Percentiles rank a stretch among this genome's conserved stretches.
Evolutionary conservation across 2,888 invertebrate species (phyloP).

Genomic region (Nipponacmea schrenckii): DNA sequence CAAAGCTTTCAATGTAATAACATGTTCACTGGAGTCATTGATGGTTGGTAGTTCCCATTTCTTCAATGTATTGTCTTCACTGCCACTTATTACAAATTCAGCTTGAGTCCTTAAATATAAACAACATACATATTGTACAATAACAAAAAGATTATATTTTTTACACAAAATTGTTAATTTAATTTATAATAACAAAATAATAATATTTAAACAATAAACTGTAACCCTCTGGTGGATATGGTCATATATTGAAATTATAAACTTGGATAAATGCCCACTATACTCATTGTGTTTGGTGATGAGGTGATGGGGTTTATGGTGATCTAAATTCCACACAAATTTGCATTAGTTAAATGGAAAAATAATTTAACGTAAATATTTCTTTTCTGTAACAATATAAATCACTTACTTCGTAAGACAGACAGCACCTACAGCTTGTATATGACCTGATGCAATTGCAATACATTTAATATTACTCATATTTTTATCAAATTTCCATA

Average conservation of each 20-base stretch:
- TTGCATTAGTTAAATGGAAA: too few species aligned
- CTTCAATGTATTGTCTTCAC: slow-evolving; percentile 90
- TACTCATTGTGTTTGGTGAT: too few species aligned
- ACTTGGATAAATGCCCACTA: too few species aligned
- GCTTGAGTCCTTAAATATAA: slow-evolving; percentile 67
- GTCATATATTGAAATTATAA: too few species aligned
- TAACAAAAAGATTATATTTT: too few species aligned
- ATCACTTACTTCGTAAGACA: slow-evolving; percentile 68
- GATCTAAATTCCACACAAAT: too few species aligned
- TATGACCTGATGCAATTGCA: slow-evolving; percentile 85
- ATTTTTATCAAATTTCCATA: slow-evolving; percentile 80
- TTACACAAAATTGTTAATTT: too few species aligned
- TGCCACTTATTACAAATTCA: slow-evolving; percentile 81
- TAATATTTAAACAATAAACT: too few species aligned
- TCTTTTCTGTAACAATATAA: not conserved
- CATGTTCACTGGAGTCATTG: slow-evolving; percentile 30
- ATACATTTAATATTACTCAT: slow-evolving; percentile 74
- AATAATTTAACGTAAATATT: too few species aligned
- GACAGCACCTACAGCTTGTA: slow-evolving; percentile 85
- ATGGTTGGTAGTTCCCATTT: slow-evolving; percentile 75
- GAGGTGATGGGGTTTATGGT: too few species aligned
- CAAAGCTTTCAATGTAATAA: slow-evolving; percentile 44
- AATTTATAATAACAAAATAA: too few species aligned
- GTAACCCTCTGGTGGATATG: too few species aligned
- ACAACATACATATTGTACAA: not conserved